Percentiles rank a stretch among this genome's conserved stretches.
Conservation (phyloP, 2,797 vertebrate species). For the Platalea minor region DNA sequence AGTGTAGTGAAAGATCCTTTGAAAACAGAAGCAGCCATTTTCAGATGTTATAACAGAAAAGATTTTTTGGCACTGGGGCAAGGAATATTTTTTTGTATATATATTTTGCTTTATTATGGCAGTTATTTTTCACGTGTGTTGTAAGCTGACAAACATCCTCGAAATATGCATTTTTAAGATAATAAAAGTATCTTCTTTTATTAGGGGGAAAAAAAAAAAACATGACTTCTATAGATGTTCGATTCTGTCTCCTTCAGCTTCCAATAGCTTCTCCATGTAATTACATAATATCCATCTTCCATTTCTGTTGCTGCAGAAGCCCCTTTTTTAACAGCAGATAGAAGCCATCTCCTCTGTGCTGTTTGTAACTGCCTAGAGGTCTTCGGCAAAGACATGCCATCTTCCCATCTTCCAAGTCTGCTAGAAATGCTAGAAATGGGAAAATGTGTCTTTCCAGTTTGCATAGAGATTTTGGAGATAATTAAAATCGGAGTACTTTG, state of each 20-base stretch:
- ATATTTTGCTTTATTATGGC: constrained; percentile 23
- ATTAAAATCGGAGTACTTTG: neutral
- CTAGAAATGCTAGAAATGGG: neutral
- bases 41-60: constrained; percentile 51
- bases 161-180: neutral
- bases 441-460: neutral
- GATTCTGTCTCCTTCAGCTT: neutral
- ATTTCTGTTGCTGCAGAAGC: neutral
- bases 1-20: constrained; percentile 39
- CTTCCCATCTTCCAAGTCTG: neutral
- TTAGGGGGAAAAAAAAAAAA: neutral
- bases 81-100: neutral
- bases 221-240: neutral
- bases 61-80: constrained; percentile 9
- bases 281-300: neutral
- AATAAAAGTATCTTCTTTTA: neutral
- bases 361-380: neutral
- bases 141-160: neutral
- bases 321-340: neutral
- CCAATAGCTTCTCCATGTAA: neutral
- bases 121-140: neutral
- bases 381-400: neutral
- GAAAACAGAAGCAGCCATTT: constrained; percentile 55
- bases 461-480: neutral
- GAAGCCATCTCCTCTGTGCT: neutral